Conservation (phyloP, 2,888 invertebrate species). For the Drosophila meridionalis region DNA sequence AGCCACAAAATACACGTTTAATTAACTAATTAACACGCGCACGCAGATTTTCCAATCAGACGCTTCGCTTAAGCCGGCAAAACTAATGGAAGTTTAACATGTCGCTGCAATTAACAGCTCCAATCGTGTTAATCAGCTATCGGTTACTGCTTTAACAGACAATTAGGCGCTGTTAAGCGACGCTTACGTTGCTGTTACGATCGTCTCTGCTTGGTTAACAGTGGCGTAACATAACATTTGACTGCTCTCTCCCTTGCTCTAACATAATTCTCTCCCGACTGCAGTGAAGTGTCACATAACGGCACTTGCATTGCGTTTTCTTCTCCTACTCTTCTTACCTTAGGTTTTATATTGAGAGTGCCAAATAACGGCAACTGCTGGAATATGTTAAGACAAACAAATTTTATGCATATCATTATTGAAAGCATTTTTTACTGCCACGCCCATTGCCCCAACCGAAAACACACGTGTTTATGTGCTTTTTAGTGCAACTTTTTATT, state of each 20-base stretch:
- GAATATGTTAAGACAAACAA: conserved; percentile 12
- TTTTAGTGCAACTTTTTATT: conserved; percentile 18
- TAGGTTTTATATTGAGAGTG: conserved; percentile 7
- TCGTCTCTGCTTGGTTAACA: background rate
- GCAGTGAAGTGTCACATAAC: conserved; percentile 42
- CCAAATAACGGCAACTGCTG: conserved; percentile 58
- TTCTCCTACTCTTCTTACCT: background rate
- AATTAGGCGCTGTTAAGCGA: conserved; percentile 1
- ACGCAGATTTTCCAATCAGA: background rate
- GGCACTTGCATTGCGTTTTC: conserved; percentile 25
- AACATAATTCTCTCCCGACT: background rate
- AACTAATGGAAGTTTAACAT: conserved; percentile 3
- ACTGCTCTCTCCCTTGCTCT: background rate
- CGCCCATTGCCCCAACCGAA: background rate
- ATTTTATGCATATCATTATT: conserved; percentile 38
- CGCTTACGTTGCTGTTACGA: background rate
- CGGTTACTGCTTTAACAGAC: background rate
- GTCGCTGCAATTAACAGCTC: background rate
- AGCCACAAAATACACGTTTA: background rate
- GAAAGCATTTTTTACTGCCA: conserved; percentile 8
- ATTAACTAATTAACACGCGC: background rate
- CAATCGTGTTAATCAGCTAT: background rate
- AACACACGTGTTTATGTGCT: background rate
- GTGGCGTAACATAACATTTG: background rate
- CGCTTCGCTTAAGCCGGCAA: background rate